Percentiles rank a stretch among this genome's conserved stretches.
These are phyloP conservation scores for Gymnoscopelus braueri DNA, from an alignment of 2,797 vertebrate species.

Conservation along the genomic window DNA sequence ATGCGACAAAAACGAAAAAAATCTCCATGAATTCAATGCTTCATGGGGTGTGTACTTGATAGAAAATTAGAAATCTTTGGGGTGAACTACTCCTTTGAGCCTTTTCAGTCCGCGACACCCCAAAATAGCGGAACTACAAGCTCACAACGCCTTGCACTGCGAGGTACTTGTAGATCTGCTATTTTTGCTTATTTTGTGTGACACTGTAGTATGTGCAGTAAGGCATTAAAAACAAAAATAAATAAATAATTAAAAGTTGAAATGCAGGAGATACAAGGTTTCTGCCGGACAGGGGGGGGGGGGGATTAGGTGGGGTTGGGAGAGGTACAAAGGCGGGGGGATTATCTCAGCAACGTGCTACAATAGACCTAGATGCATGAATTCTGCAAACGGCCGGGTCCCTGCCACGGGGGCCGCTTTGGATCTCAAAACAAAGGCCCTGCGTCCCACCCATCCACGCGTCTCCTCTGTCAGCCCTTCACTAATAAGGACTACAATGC, in stretches of 20 bases:
- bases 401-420: slow-evolving; percentile 58
- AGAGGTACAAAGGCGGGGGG: slow-evolving; percentile 68
- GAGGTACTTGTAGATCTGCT: too few species aligned
- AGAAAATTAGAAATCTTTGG: too few species aligned
- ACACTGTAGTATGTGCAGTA: too few species aligned
- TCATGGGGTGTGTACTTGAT: too few species aligned
- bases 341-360: slow-evolving; percentile 76
- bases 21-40: too few species aligned
- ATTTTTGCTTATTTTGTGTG: too few species aligned
- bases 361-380: slow-evolving; percentile 66
- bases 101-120: too few species aligned
- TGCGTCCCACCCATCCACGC: slow-evolving; percentile 69
- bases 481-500: slow-evolving; percentile 75
- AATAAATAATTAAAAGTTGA: not conserved
- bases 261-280: slow-evolving; percentile 51
- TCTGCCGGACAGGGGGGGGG: slow-evolving; percentile 40
- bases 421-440: slow-evolving; percentile 73
- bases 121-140: too few species aligned
- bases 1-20: too few species aligned
- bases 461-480: slow-evolving; percentile 60
- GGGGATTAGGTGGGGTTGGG: slow-evolving; percentile 40
- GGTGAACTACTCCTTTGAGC: too few species aligned
- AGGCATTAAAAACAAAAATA: too few species aligned
- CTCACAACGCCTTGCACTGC: too few species aligned
- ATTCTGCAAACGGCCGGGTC: slow-evolving; percentile 48